Evolutionary conservation across 1,140 invertebrate species (phyloP).

Genomic region (Metopolophium dirhodum): DNA sequence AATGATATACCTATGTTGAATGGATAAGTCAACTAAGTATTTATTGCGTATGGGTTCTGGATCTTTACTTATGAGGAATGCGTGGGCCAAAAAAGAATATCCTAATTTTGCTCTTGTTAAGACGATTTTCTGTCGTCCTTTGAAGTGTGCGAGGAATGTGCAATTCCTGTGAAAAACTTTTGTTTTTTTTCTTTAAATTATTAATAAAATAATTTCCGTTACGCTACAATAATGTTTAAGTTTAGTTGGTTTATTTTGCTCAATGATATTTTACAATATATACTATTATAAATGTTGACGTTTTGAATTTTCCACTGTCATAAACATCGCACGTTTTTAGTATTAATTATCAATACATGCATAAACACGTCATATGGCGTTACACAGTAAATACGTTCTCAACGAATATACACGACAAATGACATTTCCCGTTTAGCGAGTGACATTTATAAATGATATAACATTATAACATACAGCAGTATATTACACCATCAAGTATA

Average conservation of each 20-base stretch:
- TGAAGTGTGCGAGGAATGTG: no score
- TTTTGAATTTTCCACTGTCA: background rate
- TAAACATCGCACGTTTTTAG: background rate
- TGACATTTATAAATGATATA: background rate
- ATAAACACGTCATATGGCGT: background rate
- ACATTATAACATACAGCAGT: background rate
- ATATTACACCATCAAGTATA: background rate
- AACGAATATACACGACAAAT: background rate
- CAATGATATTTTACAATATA: background rate
- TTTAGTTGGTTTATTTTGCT: background rate
- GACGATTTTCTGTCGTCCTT: no score
- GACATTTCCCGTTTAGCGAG: background rate
- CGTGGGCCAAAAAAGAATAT: no score
- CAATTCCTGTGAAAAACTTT: no score
- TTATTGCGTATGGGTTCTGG: no score
- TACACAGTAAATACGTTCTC: background rate
- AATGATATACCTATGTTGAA: no score
- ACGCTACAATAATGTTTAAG: background rate
- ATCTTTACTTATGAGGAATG: no score
- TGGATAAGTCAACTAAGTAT: no score
- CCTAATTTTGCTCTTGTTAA: no score
- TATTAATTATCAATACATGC: background rate
- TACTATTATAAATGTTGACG: background rate
- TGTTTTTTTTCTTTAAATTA: no score
- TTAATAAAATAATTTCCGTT: no score